phyloP scores from a whole-genome alignment of 2,888 invertebrate species.

The Watsonalla binaria region DNA sequence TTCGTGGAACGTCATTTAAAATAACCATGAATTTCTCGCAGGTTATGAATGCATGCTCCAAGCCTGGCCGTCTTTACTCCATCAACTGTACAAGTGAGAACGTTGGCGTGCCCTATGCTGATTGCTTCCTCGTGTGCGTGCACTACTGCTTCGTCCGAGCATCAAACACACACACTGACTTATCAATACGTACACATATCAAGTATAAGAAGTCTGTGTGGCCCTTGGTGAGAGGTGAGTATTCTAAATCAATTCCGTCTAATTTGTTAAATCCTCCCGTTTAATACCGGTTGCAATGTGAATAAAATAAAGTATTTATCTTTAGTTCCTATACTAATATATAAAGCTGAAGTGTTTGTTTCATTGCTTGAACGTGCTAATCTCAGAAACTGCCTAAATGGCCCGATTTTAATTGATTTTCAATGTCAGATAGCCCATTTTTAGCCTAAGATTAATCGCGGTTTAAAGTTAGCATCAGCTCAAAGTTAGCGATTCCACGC shows the following conservation, averaged over 20 bases:
- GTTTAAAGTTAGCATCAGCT: no score
- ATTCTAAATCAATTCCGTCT: neutral
- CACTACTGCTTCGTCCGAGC: constrained; percentile 92
- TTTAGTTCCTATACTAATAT: no score
- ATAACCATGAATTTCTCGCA: constrained; percentile 35
- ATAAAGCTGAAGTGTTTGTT: no score
- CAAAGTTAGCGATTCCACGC: no score
- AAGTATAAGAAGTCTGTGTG: constrained; percentile 95
- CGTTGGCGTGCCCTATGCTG: constrained; percentile 96
- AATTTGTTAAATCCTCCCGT: neutral
- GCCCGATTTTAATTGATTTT: no score
- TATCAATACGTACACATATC: constrained; percentile 86
- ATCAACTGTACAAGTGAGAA: constrained; percentile 93
- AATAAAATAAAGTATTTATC: no score
- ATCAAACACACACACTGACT: constrained; percentile 80
- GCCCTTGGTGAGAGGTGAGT: constrained; percentile 91
- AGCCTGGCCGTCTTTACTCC: constrained; percentile 91
- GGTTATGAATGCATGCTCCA: constrained; percentile 90
- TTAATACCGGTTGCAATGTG: no score
- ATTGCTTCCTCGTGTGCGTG: constrained; percentile 90
- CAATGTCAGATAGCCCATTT: no score
- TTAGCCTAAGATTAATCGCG: no score
- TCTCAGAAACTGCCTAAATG: no score
- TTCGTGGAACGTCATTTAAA: no score
- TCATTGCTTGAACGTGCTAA: no score